Base-by-base conservation (phyloP, 1,140 invertebrate genomes). In the Riptortus pedestris region DNA sequence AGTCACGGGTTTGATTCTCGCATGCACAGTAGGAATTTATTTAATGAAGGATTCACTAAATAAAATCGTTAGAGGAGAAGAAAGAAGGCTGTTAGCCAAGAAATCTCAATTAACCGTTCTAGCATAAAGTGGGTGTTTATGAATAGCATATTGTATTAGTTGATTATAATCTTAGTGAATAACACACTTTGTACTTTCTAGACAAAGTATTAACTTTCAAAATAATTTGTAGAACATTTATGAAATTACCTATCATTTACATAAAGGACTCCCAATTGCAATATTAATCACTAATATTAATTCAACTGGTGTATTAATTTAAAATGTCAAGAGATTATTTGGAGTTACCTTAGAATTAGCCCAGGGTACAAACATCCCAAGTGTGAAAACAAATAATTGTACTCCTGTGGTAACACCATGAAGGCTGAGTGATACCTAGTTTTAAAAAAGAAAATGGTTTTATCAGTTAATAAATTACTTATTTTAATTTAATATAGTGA, bases 341-440 rank as follows among this genome's bases (percentile, higher is more conserved):
- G 1, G 16, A 20, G 18, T 26, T 59, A 71, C 70, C 65, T 69
- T 69, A 20, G 82, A 76, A 70, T 88, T 88, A 0, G 83, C 81
- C 75, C 79, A 81, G 0, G 87, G 87, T 43, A 87, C 81, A 68
- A 90, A 85, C 74, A 90, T 82, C 52, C 87, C 89, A 38, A 90
- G 76, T 1, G 84, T 83, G 70, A 91, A 91, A 4, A 90, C 78
- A 2, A 87, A 87, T 1, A 90, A 74, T 2, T 90, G 73, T 29
- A 87, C 85, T 52, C 89, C 89, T 1, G 81, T 81, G 0, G 84
- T 86, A 62, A 86, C 84, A 0, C 83, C 81, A 1, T 80, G 76
- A 27, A 86, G 71, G 68, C 82, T 85, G 68, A 82, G 83, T 1
- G 79, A 79, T 14, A 82, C 81, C 76, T 80, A 67, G 68, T 60